Evolutionary conservation across 2,113 vertebrate genomes (phyloP).

Genomic region (Stegastes partitus): DNA sequence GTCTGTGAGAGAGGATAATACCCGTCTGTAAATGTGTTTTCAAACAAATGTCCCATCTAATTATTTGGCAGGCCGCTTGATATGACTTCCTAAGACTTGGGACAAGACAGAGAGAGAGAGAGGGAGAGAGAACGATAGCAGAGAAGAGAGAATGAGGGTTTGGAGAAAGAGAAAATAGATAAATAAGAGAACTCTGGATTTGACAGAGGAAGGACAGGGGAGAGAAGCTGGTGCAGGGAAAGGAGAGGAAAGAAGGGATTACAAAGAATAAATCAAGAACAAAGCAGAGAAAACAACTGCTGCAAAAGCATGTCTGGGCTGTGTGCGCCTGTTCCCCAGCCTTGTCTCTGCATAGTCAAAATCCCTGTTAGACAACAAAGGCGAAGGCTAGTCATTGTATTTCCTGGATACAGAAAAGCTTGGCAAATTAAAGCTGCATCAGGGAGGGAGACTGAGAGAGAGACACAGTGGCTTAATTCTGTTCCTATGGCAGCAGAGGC

Average conservation of each 20-base stretch:
- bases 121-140: constrained; percentile 16
- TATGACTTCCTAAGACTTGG: constrained; percentile 57
- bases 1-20: constrained; percentile 69
- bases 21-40: constrained; percentile 79
- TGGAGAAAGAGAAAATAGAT: constrained; percentile 47
- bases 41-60: constrained; percentile 78
- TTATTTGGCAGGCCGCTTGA: constrained; percentile 76
- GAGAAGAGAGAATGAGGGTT: constrained; percentile 25
- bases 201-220: constrained; percentile 50
- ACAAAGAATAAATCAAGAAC: constrained; percentile 72
- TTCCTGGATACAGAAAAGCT: constrained; percentile 75
- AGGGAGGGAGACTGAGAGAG: constrained; percentile 52
- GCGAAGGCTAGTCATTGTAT: constrained; percentile 67
- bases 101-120: constrained; percentile 26
- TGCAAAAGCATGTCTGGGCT: constrained; percentile 73
- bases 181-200: constrained; percentile 25
- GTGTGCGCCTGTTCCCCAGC: constrained; percentile 56
- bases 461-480: constrained; percentile 57
- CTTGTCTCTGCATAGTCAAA: constrained; percentile 72
- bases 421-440: constrained; percentile 77
- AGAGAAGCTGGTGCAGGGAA: constrained; percentile 37
- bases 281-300: constrained; percentile 71
- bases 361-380: constrained; percentile 78
- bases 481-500: constrained; percentile 63
- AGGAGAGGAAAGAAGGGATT: constrained; percentile 65